A percentile compares a stretch with the other conserved stretches of the same genome.
These are phyloP conservation scores for Entomyzon cyanotis DNA, from an alignment of 2,113 vertebrate species.

Conservation along the genomic window DNA sequence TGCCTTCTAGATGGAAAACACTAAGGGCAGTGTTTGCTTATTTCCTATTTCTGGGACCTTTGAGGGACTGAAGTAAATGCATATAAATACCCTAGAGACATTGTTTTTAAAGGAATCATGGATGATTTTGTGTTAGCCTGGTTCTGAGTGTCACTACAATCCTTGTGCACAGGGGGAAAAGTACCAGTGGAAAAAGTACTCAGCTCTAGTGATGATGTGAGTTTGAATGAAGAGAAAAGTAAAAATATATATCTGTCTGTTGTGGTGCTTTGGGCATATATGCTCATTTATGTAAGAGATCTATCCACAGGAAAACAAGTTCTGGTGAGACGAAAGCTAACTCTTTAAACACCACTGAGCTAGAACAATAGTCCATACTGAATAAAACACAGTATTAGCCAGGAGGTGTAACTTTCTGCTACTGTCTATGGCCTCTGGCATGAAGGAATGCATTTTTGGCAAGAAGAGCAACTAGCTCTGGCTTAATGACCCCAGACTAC, in stretches of 20 bases:
- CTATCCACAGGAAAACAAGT: not conserved
- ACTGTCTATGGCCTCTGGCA: not conserved
- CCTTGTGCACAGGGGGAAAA: not conserved
- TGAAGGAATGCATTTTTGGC: slow-evolving; percentile 45
- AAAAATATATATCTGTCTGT: not conserved
- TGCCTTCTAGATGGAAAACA: not conserved
- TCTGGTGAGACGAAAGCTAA: not conserved
- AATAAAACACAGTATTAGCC: slow-evolving; percentile 9
- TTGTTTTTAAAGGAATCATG: not conserved
- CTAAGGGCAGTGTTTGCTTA: not conserved
- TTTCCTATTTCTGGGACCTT: not conserved
- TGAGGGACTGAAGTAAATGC: not conserved
- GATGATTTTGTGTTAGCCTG: not conserved
- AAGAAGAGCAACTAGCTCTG: not conserved
- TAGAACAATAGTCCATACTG: not conserved
- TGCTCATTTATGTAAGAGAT: not conserved
- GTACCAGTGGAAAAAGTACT: not conserved
- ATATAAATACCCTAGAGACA: not conserved
- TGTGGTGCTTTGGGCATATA: not conserved
- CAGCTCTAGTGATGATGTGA: not conserved
- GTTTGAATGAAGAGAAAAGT: not conserved
- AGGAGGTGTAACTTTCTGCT: slow-evolving; percentile 31
- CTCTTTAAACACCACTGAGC: not conserved
- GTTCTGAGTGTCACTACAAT: not conserved
- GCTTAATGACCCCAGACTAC: slow-evolving; percentile 45